phyloP scores from a whole-genome alignment of 64 coral and sea anemone species.

The Exaiptasia diaphana region DNA sequence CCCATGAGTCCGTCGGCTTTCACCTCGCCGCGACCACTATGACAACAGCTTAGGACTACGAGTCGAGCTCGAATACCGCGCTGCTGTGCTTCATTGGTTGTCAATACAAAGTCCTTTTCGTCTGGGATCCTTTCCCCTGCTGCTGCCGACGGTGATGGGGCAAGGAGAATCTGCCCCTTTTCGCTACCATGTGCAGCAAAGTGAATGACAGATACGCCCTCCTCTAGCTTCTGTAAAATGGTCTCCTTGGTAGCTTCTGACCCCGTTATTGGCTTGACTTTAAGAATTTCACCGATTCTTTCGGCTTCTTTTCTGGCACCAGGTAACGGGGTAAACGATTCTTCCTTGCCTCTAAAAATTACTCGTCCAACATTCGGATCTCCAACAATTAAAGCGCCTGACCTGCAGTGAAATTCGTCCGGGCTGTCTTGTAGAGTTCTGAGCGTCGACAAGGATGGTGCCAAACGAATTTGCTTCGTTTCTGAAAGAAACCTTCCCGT shows the following conservation, averaged over 20 bases:
- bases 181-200: constrained; percentile 41
- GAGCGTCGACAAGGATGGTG: constrained; percentile 19
- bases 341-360: not conserved
- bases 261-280: not conserved
- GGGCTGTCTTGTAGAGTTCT: constrained; percentile 14
- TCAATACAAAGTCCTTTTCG: constrained; percentile 35
- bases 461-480: constrained; percentile 2
- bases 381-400: constrained; percentile 31
- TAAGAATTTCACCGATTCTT: not conserved
- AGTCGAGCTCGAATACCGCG: constrained; percentile 1
- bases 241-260: constrained; percentile 8
- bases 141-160: not conserved
- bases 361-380: constrained; percentile 7
- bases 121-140: not conserved
- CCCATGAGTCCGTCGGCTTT: constrained; percentile 5
- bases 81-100: constrained; percentile 26
- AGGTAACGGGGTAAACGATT: not conserved
- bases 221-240: not conserved
- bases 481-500: constrained; percentile 22
- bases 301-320: constrained; percentile 3
- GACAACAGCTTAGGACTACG: constrained; percentile 53
- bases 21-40: constrained; percentile 27
- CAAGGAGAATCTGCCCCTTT: constrained; percentile 1
- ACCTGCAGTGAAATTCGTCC: not conserved
- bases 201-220: constrained; percentile 16